Base-by-base conservation (phyloP, 1,140 invertebrate species). In the Orussus abietinus region DNA sequence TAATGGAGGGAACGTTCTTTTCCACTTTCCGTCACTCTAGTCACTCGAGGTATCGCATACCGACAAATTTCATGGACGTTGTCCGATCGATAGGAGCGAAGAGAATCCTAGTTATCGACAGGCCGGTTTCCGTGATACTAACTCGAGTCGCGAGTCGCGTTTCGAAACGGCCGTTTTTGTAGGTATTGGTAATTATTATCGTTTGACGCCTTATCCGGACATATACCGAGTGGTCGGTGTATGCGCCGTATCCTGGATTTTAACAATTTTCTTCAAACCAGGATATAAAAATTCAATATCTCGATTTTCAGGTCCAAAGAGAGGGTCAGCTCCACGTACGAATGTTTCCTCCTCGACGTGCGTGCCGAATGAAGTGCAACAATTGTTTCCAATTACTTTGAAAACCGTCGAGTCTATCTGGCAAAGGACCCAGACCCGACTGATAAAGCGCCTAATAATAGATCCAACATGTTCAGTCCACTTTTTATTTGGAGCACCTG, bases 141-240 rank as follows among this genome's bases (percentile, higher is more conserved):
- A 53, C 42, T 30, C 25, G 14, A 5, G 9, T 20, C 20, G 26
- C 38, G 38, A 39, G n/a, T 39, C 30, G 38, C 38, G 38, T 5
- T 33, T 33, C 18, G 30, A 31, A 40, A 12, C 15, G 14, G 25
- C 13, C 15, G 29, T 21, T 18, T 12, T 34, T 57, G 52, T 52
- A 55, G 49, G 51, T 53, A 61, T 59, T 50, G 56, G 53, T 54
- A 64, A 65, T 63, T 66, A 67, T 61, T 57, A 62, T 64, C 62
- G 47, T 64, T 67, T 57, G 47, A 39, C 57, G 58, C 57, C 53
- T 66, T 57, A 57, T 58, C 47, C 49, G 42, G 34, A 28, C 42
- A 49, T 49, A 43, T 40, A 47, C 25, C 29, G 39, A 36, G 38
- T 49, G 51, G 14, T 15, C 20, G 17, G 7, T 22, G 9, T 10